Conservation (phyloP, 2,888 invertebrate species). For the Macrophya annulata region DNA sequence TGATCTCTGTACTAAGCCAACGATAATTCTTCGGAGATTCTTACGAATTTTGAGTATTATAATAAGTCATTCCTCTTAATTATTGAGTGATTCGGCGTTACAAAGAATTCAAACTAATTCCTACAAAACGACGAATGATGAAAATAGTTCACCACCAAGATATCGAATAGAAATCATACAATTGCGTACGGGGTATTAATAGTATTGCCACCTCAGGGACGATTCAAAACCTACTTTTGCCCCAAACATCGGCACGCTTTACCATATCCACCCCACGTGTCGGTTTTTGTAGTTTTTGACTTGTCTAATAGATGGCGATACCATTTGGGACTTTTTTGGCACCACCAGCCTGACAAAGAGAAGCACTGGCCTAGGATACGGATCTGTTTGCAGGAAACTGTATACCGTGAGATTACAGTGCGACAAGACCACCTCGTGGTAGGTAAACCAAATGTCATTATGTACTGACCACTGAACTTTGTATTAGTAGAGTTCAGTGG, state of each 20-base stretch:
- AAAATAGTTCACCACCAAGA: not conserved
- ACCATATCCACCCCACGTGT: not conserved
- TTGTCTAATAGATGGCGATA: no score
- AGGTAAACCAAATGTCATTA: no score
- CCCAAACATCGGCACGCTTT: not conserved
- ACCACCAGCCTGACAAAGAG: no score
- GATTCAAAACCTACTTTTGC: not conserved
- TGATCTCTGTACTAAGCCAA: not conserved
- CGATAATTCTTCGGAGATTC: not conserved
- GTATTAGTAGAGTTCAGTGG: no score
- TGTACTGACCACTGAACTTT: no score
- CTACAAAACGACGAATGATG: no score
- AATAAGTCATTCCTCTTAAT: not conserved
- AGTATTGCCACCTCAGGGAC: not conserved
- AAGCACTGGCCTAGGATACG: no score
- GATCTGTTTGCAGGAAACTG: no score
- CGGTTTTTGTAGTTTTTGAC: not conserved
- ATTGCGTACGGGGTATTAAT: not conserved
- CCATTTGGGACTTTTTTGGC: no score
- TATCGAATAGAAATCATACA: not conserved
- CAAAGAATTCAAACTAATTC: no score
- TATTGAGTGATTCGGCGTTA: not conserved
- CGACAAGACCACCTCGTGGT: no score
- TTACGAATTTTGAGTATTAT: not conserved
- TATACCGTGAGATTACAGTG: no score